Base-by-base conservation (phyloP, 2,113 vertebrate genomes). In the Mixornis gularis region DNA sequence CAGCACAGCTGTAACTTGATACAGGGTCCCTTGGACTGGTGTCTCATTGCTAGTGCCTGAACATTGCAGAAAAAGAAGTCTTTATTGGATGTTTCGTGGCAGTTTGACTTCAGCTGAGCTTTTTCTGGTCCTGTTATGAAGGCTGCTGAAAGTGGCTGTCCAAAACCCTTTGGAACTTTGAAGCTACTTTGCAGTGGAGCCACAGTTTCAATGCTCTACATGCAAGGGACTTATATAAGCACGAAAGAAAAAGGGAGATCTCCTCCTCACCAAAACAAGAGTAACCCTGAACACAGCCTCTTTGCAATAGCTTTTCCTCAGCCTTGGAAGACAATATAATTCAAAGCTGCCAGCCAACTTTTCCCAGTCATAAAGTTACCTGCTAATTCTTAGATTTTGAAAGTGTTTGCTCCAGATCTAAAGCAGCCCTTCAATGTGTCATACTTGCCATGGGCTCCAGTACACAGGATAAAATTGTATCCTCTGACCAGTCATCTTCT, bases 1-100 rank as follows among this genome's bases (percentile, higher is more conserved):
- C 49, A 73, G 91, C n/a, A 51, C 73, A 92, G 78, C 62, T 58
- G 36, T 94, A 84, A 93, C 41, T 58, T 72, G 69, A 93, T 9
- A 6, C 13, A 58, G 49, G 85, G 52, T 87, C 80, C 85, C 73
- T 94, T 85, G 88, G 73, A 94, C 82, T 80, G 84, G 70, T 65
- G 51, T 44, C 64, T 69, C 76, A 73, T 43, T 3, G 1, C 70
- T 60, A 2, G 73, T 81, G 62, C 62, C 59, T 63, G 36, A 43
- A 18, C 62, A 60, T 73, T 85, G 92, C 46, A 77, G 82, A 92
- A 96, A 63, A 27, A 84, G 55, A 79, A 58, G 87, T 43, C 69
- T 96, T 95, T 92, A 85, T 52, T 77, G 55, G 77, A 78, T 72
- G 15, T 86, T 93, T 94, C 76, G 68, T 81, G 62, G 69, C 66